Evolutionary conservation across 2,113 vertebrate species (phyloP), one percentile per base, ranked within the genome.

Genomic region (Chloropsis cyanopogon): DNA sequence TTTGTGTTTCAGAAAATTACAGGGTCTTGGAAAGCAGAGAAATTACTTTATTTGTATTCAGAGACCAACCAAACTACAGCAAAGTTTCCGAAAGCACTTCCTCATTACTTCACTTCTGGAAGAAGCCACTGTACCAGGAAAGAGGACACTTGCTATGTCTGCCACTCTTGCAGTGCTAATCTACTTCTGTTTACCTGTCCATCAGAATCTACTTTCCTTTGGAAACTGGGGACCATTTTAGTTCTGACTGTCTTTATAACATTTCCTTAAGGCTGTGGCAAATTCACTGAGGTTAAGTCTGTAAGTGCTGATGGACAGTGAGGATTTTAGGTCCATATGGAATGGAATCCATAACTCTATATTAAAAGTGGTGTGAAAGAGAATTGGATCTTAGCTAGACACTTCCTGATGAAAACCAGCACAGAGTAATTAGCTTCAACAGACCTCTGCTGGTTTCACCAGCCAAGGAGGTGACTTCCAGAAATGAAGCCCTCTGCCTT

Each of bases 1-100:
- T 70, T 88, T 88, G 65, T n/a, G 46, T 91, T 95, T 92, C 82
- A 90, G 66, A 90, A 88, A 96, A 96, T 92, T 85, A 86, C 41
- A 79, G 77, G 46, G 41, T 82, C 81, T 95, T 94, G 72, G 73
- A 93, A 86, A 93, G 91, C 42, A 81, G 82, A 80, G 59, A 96
- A 96, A 92, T 90, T 73, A 88, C 68, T 90, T 85, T 59, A 72
- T 93, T 93, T 91, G 44, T 70, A 84, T 71, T 90, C 69, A 80
- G 81, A 95, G 41, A 91, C 75, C 12, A 78, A 88, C 79, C 78
- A 89, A 92, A 59, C 82, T 78, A 57, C 46, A 71, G 47, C 35
- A 59, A 95, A 84, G 49, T 82, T 95, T 93, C 80, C 82, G 91
- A 82, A 88, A 80, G 76, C 59, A 95, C 54, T 82, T 95, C 75